These are phyloP conservation scores for Chorisops tibialis DNA, from an alignment of 2,888 invertebrate species.

Conservation along the genomic window DNA sequence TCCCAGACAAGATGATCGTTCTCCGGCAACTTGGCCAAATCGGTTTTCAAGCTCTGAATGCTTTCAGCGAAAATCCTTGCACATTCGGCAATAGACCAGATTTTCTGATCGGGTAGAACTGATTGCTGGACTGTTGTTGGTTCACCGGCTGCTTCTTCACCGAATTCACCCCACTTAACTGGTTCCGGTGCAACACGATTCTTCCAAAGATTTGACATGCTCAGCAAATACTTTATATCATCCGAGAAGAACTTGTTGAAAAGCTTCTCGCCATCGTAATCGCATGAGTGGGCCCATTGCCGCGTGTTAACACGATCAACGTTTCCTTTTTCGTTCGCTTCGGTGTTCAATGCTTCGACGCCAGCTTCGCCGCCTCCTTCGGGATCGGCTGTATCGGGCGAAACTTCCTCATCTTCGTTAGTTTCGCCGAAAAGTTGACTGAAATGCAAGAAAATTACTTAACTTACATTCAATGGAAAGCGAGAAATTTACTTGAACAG, in stretches of 20 bases:
- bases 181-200: slow-evolving; percentile 81
- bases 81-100: slow-evolving; percentile 78
- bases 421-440: slow-evolving; percentile 96
- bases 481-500: slow-evolving; percentile 77
- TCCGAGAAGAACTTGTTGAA: slow-evolving; percentile 92
- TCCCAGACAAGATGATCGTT: slow-evolving; percentile 87
- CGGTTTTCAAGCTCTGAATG: slow-evolving; percentile 61
- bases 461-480: slow-evolving; percentile 21
- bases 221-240: slow-evolving; percentile 90
- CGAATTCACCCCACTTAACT: slow-evolving; percentile 66
- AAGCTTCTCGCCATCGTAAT: slow-evolving; percentile 79
- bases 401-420: slow-evolving; percentile 96
- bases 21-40: slow-evolving; percentile 56
- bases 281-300: slow-evolving; percentile 79
- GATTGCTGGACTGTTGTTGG: slow-evolving; percentile 54
- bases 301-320: slow-evolving; percentile 71
- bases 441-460: slow-evolving; percentile 34
- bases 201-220: slow-evolving; percentile 96
- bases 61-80: slow-evolving; percentile 67
- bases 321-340: slow-evolving; percentile 51
- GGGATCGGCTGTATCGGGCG: slow-evolving; percentile 94
- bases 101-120: slow-evolving; percentile 68
- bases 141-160: slow-evolving; percentile 57
- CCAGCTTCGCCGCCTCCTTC: slow-evolving; percentile 77
- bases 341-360: slow-evolving; percentile 55